These are phyloP conservation scores for Akabosia matsudoensis DNA, from an alignment of 1,140 invertebrate species.

Conservation along the genomic window DNA sequence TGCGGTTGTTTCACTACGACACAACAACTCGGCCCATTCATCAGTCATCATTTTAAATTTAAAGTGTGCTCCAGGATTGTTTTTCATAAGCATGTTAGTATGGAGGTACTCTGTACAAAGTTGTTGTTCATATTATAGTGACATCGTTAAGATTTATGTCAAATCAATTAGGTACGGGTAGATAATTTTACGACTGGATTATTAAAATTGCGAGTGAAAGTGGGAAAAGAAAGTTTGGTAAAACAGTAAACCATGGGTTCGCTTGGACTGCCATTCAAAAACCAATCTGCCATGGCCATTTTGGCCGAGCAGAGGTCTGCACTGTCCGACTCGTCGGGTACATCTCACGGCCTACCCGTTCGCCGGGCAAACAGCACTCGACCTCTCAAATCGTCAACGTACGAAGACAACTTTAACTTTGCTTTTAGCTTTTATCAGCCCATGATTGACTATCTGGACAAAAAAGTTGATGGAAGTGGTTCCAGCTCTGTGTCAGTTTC, in stretches of 20 bases:
- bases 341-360: neutral
- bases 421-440: constrained; percentile 45
- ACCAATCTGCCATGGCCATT: constrained; percentile 37
- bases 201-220: too few species aligned
- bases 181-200: too few species aligned
- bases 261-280: constrained; percentile 1
- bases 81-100: neutral
- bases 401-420: constrained; percentile 71
- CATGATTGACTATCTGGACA: constrained; percentile 67
- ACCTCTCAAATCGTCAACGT: constrained; percentile 59
- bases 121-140: too few species aligned
- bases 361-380: neutral
- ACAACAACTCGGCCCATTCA: too few species aligned
- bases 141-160: too few species aligned
- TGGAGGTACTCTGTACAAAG: too few species aligned
- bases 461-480: constrained; percentile 47
- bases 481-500: constrained; percentile 50
- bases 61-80: neutral
- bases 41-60: neutral
- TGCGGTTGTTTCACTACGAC: neutral
- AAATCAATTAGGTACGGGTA: too few species aligned
- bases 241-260: too few species aligned
- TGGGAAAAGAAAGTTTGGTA: too few species aligned
- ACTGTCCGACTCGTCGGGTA: neutral
- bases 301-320: constrained; percentile 27